Base-by-base conservation (phyloP, 1,140 invertebrate genomes). In the Drosophila nikananu region DNA sequence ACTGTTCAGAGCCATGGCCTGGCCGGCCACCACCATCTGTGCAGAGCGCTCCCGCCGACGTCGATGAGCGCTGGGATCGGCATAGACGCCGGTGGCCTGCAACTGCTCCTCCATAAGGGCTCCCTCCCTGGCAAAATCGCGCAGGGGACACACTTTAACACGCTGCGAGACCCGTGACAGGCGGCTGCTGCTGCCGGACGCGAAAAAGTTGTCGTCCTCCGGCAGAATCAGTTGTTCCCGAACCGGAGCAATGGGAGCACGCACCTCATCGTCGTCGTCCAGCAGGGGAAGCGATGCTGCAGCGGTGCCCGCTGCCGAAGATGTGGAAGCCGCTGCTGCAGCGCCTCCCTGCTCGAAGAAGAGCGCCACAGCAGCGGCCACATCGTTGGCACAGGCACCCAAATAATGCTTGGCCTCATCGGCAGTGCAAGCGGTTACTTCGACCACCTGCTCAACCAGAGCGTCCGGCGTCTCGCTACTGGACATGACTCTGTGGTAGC, bases 131-230 rank as follows among this genome's bases (percentile, higher is more conserved):
- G 92, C 92, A 57, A 93, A 93, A 64, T 93, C 92, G 8, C 92
- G 52, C 12, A 93, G 63, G 0, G 92, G 92, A 55, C 92, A 93
- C 8, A 93, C 86, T 55, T 92, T 92, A 0, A 92, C 81, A 19
- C 91, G 82, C 48, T 83, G 83, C 13, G 77, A 48, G 9, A 83
- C 79, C 17, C 82, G 77, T 9, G 80, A 67, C 15, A 86, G 39
- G 1, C 86, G 83, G 54, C 65, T 75, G 41, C 54, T 51, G 54
- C 48, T 77, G 52, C 86, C 86, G 9, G 77, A 79, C 72, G 91
- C 83, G 57, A 87, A 77, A 51, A 93, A 93, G 67, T 93, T 93
- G 58, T 93, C 92, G 55, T 93, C 92, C 44, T 93, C 91, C 5
- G 92, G 92, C 42, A 91, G 41, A 9, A 93, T 67, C n/a, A 93